Percentiles rank a stretch among this genome's conserved stretches.
These are phyloP conservation scores for Ornithorhynchus anatinus DNA, from an alignment of 2,113 vertebrate species.

Conservation along the genomic window DNA sequence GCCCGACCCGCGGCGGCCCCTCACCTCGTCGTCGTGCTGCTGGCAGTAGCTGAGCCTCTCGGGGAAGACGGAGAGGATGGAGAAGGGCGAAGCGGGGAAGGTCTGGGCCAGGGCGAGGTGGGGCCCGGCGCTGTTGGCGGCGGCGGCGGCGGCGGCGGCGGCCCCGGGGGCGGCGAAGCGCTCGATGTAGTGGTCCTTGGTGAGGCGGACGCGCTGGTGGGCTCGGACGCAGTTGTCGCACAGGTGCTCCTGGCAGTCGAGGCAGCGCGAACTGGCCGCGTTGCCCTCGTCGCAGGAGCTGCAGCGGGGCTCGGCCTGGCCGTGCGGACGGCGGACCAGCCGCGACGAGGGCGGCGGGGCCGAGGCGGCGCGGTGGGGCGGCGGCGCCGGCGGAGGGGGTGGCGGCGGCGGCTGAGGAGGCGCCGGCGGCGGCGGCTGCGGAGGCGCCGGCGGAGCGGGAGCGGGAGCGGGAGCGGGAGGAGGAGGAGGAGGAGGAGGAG, in stretches of 20 bases:
- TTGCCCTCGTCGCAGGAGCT: conserved; percentile 90
- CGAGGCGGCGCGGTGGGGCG: neutral
- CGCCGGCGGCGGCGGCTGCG: neutral
- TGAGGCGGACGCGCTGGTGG: conserved; percentile 91
- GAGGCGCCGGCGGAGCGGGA: neutral
- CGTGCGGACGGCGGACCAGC: conserved; percentile 72
- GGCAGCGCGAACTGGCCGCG: conserved; percentile 85
- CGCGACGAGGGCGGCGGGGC: conserved; percentile 45
- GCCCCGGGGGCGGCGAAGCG: conserved; percentile 68
- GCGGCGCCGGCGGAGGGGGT: neutral
- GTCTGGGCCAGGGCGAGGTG: conserved; percentile 77
- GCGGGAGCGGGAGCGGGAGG: neutral
- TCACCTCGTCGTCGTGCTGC: conserved; percentile 82
- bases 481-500: neutral
- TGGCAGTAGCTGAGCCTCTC: conserved; percentile 84
- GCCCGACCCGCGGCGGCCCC: no score
- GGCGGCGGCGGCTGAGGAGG: neutral
- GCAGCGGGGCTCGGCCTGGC: conserved; percentile 78
- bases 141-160: conserved; percentile 12
- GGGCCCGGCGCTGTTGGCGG: conserved; percentile 38
- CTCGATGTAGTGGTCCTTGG: conserved; percentile 94
- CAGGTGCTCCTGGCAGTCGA: conserved; percentile 92
- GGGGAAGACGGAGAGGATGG: conserved; percentile 83
- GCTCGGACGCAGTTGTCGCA: conserved; percentile 91
- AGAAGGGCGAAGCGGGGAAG: conserved; percentile 79